Evolutionary conservation across 2,888 invertebrate species (phyloP).

Genomic region (Leptinotarsa juncta): DNA sequence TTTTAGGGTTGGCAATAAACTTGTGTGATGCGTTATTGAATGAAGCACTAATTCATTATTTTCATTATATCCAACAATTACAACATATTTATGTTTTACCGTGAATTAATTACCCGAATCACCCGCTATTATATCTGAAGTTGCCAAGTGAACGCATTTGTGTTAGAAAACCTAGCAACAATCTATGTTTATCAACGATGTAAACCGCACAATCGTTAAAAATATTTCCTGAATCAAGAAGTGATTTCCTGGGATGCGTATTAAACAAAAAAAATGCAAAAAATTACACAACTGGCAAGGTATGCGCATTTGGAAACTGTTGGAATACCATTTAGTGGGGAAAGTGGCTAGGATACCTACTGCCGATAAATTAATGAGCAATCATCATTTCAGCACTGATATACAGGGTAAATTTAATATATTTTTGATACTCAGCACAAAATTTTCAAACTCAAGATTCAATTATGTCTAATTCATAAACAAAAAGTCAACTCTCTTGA

Average conservation of each 20-base stretch:
- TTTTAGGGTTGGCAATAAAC: too few relatives aligned
- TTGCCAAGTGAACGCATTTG: neutral
- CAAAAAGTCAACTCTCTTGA: neutral
- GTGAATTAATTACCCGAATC: neutral
- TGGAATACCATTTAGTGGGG: neutral
- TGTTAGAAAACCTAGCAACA: conserved; percentile 7
- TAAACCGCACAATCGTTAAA: neutral
- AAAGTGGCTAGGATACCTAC: neutral
- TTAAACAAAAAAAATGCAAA: neutral
- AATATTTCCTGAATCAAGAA: neutral
- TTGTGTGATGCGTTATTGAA: too few relatives aligned
- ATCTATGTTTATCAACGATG: neutral
- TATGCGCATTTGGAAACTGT: neutral
- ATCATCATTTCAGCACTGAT: neutral
- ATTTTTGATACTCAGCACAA: too few relatives aligned
- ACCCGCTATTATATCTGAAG: neutral
- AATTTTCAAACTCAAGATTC: too few relatives aligned
- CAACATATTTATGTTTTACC: too few relatives aligned
- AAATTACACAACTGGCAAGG: neutral
- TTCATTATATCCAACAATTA: too few relatives aligned
- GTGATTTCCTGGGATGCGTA: neutral
- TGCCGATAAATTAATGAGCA: neutral
- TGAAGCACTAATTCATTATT: too few relatives aligned
- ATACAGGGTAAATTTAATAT: too few relatives aligned
- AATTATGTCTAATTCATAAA: too few relatives aligned